Evolutionary conservation across 2,797 vertebrate species (phyloP), one percentile per base, ranked within the genome.

Genomic region (Protonibea diacanthus): DNA sequence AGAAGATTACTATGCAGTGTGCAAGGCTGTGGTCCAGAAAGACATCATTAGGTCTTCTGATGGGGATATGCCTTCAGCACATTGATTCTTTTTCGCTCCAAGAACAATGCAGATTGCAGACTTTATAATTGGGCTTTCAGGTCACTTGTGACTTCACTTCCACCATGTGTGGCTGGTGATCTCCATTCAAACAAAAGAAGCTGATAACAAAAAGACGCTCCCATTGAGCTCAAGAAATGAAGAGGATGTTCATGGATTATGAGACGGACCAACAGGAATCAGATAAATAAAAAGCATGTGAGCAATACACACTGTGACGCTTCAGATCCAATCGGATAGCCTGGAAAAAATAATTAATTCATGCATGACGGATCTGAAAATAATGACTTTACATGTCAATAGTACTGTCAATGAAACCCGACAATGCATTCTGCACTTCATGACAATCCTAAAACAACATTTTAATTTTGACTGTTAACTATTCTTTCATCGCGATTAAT

Each of bases 1-100:
- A 95, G 95, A 95, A 96, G 95, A 96, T 96, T 95, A 95, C 94
- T 93, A 96, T 96, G 94, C 95, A 95, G 95, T 94, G 94, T 94
- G 94, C 91, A 94, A 95, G 94, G 93, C 94, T 94, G 94, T 94
- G 95, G 95, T 95, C 95, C 95, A 95, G 95, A 95, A 96, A 96
- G 94, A 95, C 95, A 95, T 95, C 94, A 96, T 95, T 95, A 96
- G 94, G 94, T 94, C 95, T 94, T 95, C 93, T 95, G 95, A 96
- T 95, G 94, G 93, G 94, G 94, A 96, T 95, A 95, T 95, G 95
- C 94, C 95, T 95, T 94, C 92, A 95, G 95, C 94, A 95, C 95
- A 95, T 95, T 95, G 94, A 96, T 95, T 95, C 93, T 89, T 93
- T 91, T 87, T 93, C 78, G 93, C 93, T 95, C 94, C 93, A 95